Conservation (phyloP, 2,888 invertebrate genomes). For the Biston stratarius region DNA sequence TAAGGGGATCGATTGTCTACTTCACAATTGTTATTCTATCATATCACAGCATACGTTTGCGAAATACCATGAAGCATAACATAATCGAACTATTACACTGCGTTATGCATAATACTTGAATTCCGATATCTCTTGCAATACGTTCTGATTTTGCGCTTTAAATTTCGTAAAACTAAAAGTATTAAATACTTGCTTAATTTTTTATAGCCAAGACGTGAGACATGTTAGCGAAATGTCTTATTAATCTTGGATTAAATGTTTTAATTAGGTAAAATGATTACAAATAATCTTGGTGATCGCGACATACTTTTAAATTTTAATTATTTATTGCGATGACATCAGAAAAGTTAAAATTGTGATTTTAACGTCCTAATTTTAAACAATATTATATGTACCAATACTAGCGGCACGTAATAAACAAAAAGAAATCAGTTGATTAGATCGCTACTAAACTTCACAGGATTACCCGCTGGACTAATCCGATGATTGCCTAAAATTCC, state of each 20-base stretch:
- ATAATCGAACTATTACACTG: constrained; percentile 35
- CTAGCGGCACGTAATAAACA: too few relatives aligned
- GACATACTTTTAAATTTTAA: not conserved
- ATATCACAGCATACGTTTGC: constrained; percentile 42
- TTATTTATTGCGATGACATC: not conserved
- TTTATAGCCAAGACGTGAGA: constrained; percentile 12
- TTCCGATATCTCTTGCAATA: constrained; percentile 28
- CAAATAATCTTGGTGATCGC: not conserved
- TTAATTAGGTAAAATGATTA: constrained; percentile 2
- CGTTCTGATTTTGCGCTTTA: constrained; percentile 27
- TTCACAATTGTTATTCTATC: constrained; percentile 2
- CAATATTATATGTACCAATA: too few relatives aligned
- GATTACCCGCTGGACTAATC: too few relatives aligned
- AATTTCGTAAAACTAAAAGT: constrained; percentile 30
- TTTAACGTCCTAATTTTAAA: too few relatives aligned
- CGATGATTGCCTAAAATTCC: too few relatives aligned
- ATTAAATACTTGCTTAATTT: constrained; percentile 22
- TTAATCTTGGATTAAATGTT: constrained; percentile 12
- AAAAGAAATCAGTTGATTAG: too few relatives aligned
- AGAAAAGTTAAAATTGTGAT: not conserved
- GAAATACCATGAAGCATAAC: constrained; percentile 44
- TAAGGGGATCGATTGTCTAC: constrained; percentile 5
- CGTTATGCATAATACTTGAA: constrained; percentile 40
- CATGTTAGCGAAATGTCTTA: constrained; percentile 14
- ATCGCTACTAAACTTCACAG: too few relatives aligned